phyloP scores from a whole-genome alignment of 2,113 vertebrate species.

The Microtus oregoni region DNA sequence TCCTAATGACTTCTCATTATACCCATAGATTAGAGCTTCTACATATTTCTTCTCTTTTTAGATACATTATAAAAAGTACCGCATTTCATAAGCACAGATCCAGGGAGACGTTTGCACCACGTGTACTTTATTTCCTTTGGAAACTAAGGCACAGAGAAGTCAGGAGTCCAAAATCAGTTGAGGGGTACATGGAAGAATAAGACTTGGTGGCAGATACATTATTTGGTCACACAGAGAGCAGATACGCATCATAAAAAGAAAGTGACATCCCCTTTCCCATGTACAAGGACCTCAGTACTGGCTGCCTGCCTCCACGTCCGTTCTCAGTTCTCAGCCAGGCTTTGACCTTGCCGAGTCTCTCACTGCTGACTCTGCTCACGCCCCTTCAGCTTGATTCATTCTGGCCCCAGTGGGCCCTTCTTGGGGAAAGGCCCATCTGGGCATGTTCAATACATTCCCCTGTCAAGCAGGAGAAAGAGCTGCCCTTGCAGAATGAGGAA shows the following conservation, averaged over 20 bases:
- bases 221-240: neutral
- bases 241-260: neutral
- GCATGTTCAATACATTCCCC: conserved; percentile 59
- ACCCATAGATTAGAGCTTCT: neutral
- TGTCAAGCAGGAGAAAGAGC: conserved; percentile 66
- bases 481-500: conserved; percentile 27
- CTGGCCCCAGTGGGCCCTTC: conserved; percentile 46
- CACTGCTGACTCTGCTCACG: conserved; percentile 68
- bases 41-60: neutral
- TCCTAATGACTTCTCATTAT: neutral
- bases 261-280: neutral
- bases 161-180: neutral
- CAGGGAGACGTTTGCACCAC: neutral
- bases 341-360: conserved; percentile 68
- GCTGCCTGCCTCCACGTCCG: neutral
- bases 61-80: neutral
- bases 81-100: neutral
- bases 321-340: neutral
- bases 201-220: neutral
- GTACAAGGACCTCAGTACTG: neutral
- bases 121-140: neutral
- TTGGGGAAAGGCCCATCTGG: conserved; percentile 69
- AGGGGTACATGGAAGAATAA: neutral
- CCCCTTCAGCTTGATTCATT: conserved; percentile 65
- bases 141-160: neutral